Conservation (phyloP, 2,888 invertebrate species). For the Coenonympha glycerion region DNA sequence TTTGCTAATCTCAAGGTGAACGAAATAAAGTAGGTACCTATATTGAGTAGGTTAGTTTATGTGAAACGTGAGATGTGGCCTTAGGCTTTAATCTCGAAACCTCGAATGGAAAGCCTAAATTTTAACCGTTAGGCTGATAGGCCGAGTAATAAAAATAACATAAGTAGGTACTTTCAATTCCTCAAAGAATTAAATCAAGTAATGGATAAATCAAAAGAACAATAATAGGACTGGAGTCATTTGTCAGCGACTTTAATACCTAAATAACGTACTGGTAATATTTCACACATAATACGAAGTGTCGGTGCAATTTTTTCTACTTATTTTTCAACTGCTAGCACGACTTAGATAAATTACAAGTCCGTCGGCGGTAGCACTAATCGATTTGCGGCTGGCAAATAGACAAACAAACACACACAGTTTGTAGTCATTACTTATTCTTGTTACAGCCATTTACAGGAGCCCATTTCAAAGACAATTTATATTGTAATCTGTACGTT, state of each 20-base stretch:
- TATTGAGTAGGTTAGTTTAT: no score
- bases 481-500: slow-evolving; percentile 2
- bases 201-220: slow-evolving; percentile 1
- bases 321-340: slow-evolving; percentile 21
- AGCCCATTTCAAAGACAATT: slow-evolving; percentile 13
- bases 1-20: no score
- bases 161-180: neutral
- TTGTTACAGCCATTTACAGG: neutral
- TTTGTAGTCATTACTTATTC: slow-evolving; percentile 17
- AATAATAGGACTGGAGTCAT: slow-evolving; percentile 11
- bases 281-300: slow-evolving; percentile 10
- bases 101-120: no score
- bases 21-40: no score
- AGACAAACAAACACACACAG: slow-evolving; percentile 14
- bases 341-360: slow-evolving; percentile 25
- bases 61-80: no score
- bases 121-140: no score
- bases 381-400: slow-evolving; percentile 19
- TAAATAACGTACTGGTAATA: slow-evolving; percentile 17
- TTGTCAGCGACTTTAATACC: no score
- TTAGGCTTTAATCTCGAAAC: no score
- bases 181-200: neutral
- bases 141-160: no score
- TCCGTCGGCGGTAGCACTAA: slow-evolving; percentile 21
- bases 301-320: slow-evolving; percentile 11